Evolutionary conservation across 2,113 vertebrate genomes (phyloP).

Genomic region (Ctenomys sociabilis): DNA sequence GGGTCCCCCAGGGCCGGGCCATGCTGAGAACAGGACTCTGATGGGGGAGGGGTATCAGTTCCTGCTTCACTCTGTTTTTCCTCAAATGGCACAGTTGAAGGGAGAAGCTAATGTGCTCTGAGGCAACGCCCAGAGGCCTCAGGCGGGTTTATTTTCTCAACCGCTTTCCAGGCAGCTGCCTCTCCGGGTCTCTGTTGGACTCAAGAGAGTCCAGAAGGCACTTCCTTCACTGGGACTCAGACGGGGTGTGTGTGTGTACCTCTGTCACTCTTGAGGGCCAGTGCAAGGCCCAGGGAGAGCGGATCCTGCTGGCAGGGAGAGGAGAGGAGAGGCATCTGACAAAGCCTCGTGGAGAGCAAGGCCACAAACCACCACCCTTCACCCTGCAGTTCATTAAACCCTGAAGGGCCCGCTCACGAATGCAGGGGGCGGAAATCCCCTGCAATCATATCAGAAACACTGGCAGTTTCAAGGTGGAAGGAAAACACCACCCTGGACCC

Average conservation of each 20-base stretch:
- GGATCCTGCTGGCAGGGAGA: not conserved
- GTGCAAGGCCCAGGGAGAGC: too few species aligned
- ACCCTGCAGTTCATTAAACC: not conserved
- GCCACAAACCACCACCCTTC: not conserved
- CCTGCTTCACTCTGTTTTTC: constrained; percentile 69
- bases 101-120: constrained; percentile 74
- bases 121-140: constrained; percentile 52
- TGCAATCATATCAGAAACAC: constrained; percentile 66
- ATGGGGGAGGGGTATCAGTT: not conserved
- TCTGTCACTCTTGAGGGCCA: too few species aligned
- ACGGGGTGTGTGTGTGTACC: not conserved
- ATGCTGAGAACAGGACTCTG: not conserved
- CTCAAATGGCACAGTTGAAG: constrained; percentile 67
- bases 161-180: constrained; percentile 43
- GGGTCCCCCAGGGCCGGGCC: not conserved
- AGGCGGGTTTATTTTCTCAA: constrained; percentile 55
- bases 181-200: not conserved
- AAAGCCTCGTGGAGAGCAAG: not conserved
- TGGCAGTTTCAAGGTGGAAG: constrained; percentile 75
- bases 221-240: constrained; percentile 4
- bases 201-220: not conserved
- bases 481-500: constrained; percentile 16
- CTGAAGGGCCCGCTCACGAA: not conserved
- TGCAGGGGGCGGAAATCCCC: constrained; percentile 73
- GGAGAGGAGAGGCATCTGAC: not conserved